These are phyloP conservation scores for Pristionchus maxplancki DNA, from an alignment of 2,888 invertebrate genomes.

Conservation along the genomic window DNA sequence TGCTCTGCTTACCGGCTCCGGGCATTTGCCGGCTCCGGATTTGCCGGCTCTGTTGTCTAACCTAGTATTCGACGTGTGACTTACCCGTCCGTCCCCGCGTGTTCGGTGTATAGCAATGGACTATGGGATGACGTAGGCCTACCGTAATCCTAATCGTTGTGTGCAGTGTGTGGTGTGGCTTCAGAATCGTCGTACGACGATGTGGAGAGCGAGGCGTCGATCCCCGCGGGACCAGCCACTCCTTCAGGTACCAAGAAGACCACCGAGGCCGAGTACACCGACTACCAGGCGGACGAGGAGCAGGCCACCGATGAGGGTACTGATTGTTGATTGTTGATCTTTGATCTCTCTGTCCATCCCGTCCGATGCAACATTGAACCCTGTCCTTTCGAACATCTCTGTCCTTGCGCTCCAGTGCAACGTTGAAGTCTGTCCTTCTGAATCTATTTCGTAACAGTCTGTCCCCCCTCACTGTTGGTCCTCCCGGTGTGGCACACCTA, in stretches of 20 bases:
- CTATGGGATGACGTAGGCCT: neutral
- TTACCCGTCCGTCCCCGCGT: slow-evolving; percentile 38
- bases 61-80: neutral
- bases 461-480: neutral
- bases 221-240: slow-evolving; percentile 54
- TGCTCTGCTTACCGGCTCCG: neutral
- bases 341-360: neutral
- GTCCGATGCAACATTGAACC: neutral
- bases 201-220: slow-evolving; percentile 63
- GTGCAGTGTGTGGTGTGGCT: slow-evolving; percentile 21
- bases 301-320: slow-evolving; percentile 62
- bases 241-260: slow-evolving; percentile 37
- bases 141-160: neutral
- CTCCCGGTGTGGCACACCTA: neutral
- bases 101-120: no score
- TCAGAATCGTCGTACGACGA: slow-evolving; percentile 69
- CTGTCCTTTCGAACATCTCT: neutral
- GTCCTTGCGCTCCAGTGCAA: no score
- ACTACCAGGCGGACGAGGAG: slow-evolving; percentile 58
- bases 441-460: neutral
- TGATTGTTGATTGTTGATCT: neutral
- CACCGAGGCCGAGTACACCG: slow-evolving; percentile 57
- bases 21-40: neutral
- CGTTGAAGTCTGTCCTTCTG: neutral
- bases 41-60: no score